phyloP scores from a whole-genome alignment of 1,140 invertebrate genomes.

The Atta texana region DNA sequence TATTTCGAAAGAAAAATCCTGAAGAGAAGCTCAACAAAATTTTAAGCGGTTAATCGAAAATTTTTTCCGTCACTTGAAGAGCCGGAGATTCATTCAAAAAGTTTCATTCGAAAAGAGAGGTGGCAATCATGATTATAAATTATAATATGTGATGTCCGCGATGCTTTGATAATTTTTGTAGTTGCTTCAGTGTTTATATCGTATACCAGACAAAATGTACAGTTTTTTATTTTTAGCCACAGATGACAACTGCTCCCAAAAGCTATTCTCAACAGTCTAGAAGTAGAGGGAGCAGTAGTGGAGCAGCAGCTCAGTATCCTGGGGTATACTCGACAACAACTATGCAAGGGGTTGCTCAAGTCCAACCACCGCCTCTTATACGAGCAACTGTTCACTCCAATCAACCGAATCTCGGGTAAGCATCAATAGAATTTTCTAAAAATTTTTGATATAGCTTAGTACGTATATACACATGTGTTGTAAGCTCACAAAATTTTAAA shows the following conservation, averaged over 20 bases:
- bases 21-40: too few relatives aligned
- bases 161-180: neutral
- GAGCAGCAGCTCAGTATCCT: conserved; percentile 84
- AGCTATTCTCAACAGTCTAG: conserved; percentile 80
- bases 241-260: conserved; percentile 78
- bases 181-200: neutral
- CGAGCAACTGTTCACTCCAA: conserved; percentile 85
- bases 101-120: too few relatives aligned
- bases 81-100: too few relatives aligned
- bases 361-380: conserved; percentile 87
- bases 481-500: conserved; percentile 51
- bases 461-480: conserved; percentile 40
- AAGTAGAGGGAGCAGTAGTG: conserved; percentile 80
- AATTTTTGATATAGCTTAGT: conserved; percentile 34
- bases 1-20: too few relatives aligned
- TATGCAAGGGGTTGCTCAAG: conserved; percentile 84
- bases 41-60: too few relatives aligned
- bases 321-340: conserved; percentile 84
- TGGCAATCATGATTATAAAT: too few relatives aligned
- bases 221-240: conserved; percentile 77
- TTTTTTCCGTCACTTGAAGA: too few relatives aligned
- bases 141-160: neutral
- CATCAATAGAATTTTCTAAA: conserved; percentile 26
- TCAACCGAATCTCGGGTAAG: conserved; percentile 85
- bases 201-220: conserved; percentile 19